Percentiles rank a stretch among this genome's conserved stretches.
Evolutionary conservation across 2,797 vertebrate genomes (phyloP).

Genomic region (Acanthurus lineatus): DNA sequence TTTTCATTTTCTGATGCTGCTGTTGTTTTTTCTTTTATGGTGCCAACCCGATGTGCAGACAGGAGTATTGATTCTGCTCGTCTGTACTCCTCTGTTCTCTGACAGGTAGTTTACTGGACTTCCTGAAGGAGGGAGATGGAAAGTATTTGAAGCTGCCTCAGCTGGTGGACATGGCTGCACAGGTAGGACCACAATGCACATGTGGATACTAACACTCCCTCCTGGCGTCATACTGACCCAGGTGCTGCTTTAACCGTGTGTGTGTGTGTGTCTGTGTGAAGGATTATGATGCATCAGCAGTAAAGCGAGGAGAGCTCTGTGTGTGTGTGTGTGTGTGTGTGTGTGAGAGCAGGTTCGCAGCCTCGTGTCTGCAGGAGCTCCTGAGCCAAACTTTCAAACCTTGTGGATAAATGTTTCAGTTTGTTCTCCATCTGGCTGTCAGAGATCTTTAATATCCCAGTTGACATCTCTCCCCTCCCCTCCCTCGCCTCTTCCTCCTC

Average conservation of each 20-base stretch:
- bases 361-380: constrained; percentile 10
- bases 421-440: constrained; percentile 67
- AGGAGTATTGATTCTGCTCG: background rate
- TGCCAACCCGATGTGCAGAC: background rate
- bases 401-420: constrained; percentile 40
- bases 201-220: constrained; percentile 3
- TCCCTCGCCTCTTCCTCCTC: constrained; percentile 6
- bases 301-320: constrained; percentile 16
- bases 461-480: constrained; percentile 32
- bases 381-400: constrained; percentile 27
- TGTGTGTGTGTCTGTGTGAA: background rate
- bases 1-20: too few relatives aligned
- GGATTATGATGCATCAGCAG: constrained; percentile 8
- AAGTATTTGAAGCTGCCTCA: constrained; percentile 96
- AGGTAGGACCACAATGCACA: constrained; percentile 84
- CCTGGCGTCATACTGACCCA: constrained; percentile 12
- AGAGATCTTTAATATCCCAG: constrained; percentile 69
- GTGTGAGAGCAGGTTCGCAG: constrained; percentile 13
- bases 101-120: constrained; percentile 96
- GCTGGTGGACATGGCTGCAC: constrained; percentile 98
- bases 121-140: constrained; percentile 97
- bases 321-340: too few relatives aligned
- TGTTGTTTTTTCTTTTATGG: background rate
- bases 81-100: constrained; percentile 19
- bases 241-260: constrained; percentile 26